Evolutionary conservation across 2,888 invertebrate genomes (phyloP), one percentile per base, ranked within the genome.

Genomic region (Pseudococcus viburni): DNA sequence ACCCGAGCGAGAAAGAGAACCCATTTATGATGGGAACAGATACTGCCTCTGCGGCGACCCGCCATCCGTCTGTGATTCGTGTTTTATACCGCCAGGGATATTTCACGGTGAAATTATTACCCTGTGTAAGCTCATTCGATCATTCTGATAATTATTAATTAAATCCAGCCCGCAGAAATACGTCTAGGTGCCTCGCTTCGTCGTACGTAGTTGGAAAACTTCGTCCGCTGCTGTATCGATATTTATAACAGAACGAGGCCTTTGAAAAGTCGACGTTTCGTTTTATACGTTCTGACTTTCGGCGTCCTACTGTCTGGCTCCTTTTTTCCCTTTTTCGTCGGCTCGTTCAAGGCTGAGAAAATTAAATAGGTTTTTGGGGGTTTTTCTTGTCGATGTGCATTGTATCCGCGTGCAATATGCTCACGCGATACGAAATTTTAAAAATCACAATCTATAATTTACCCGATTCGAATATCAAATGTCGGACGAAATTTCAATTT

Each of bases 31-130:
- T 51, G 17, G 51, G 51, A 51, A 51, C 51, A 51, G 51, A 51
- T 51, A 33, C 26, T 33, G 26, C 26, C 26, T 33, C 17, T 51
- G 51, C 51, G 51, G 51, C 51, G 51, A 51, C 17, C 51, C 51
- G 17, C 15, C 51, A 15, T 0, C 15, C 51, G 51, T 51, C 51
- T 51, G 51, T 51, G 51, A 51, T 51, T 51, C 51, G 51, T 51
- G 51, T 51, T 51, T 51, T 15, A 51, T 51, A 51, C 51, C 51
- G 51, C 51, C 51, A 51, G 51, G 51, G 51, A 51, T 51, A 51
- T 51, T 51, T 51, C 51, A 51, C 51, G 51, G 51, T 51, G 51
- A 51, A 51, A 51, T 51, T 51, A 51, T 51, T 51, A 51, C 51
- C 51, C 51, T 51, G 51, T 17, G 17, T 46, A 51, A 12, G 51